Base-by-base conservation (phyloP, 2,113 vertebrate genomes). In the Erpornis zantholeuca region DNA sequence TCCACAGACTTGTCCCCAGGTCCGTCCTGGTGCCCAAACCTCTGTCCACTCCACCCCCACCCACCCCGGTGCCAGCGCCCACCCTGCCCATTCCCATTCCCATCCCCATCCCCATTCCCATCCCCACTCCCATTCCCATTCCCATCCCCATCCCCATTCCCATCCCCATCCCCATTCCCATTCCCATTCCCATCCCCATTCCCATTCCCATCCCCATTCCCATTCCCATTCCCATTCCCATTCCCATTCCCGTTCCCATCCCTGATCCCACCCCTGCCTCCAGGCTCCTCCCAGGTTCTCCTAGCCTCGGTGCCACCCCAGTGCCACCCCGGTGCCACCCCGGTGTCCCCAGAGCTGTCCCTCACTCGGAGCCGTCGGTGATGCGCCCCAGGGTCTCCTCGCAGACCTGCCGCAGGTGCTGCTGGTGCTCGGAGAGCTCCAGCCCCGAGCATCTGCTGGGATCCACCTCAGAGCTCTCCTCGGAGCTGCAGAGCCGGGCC, bases 381-480 rank as follows among this genome's bases (percentile, higher is more conserved):
- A 99, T 99, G 97, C 97, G 97, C 90, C 97, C 94, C 87, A 99
- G 98, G 82, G 98, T 99, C 60, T 99, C 98, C 80, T 99, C 96
- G 35, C 99, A 99, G 36, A 97, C 86, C 64, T 97, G 97, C 65
- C 84, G 98, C 83, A 99, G 97, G 87, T 98, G 98, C 64, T 82
- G 97, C 94, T 98, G 98, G 96, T 99, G 99, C 92, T 96, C 91
- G 1, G 93, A 42, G 27, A 99, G 97, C 20, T 99, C 99, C 4
- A 97, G 91, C 6, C 96, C n/a, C 0, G 96, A 84, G 23, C 99
- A 99, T 91, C 98, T 99, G 91, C 96, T 97, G 88, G 99, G 98
- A 42, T 99, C 99, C 6, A 99, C 99, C 93, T 99, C 99, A 17
- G 98, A 99, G 97, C 97, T 98, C 12, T 99, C 98, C 1, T 91